A percentile compares a stretch with the other conserved stretches of the same genome.
These are phyloP conservation scores for Emesis furor DNA, from an alignment of 2,888 invertebrate species.

Conservation along the genomic window DNA sequence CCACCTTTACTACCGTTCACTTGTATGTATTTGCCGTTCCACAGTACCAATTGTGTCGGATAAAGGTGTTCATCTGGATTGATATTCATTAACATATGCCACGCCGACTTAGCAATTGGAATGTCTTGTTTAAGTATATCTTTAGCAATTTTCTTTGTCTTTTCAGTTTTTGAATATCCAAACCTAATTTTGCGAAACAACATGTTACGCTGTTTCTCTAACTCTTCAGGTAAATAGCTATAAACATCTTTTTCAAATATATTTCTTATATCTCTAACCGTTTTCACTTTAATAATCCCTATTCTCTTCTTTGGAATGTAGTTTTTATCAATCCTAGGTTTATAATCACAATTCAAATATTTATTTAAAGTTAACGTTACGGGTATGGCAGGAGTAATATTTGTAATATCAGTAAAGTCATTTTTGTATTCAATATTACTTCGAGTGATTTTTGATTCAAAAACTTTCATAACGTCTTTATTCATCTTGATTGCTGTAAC, in stretches of 20 bases:
- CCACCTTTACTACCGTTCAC: conserved; percentile 87
- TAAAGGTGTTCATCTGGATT: conserved; percentile 82
- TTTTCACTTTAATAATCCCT: conserved; percentile 83
- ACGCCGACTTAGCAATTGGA: conserved; percentile 84
- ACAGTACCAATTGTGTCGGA: conserved; percentile 84
- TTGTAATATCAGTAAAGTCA: conserved; percentile 83
- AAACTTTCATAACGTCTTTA: not conserved
- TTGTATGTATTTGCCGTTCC: conserved; percentile 84
- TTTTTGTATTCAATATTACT: conserved; percentile 70
- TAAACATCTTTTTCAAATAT: conserved; percentile 84
- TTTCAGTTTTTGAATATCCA: conserved; percentile 81
- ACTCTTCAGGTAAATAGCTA: conserved; percentile 79
- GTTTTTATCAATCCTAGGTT: conserved; percentile 82
- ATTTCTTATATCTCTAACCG: conserved; percentile 85
- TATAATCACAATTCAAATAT: conserved; percentile 79
- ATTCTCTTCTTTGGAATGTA: conserved; percentile 84
- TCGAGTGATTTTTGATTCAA: not conserved
- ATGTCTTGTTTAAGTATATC: conserved; percentile 81
- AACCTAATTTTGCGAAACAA: conserved; percentile 85
- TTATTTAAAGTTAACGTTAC: conserved; percentile 65
- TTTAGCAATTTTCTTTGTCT: conserved; percentile 82
- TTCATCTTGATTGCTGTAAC: not conserved
- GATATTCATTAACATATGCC: conserved; percentile 88
- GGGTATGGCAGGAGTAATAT: conserved; percentile 80
- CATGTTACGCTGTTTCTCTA: conserved; percentile 83